Percentiles rank a stretch among this genome's conserved stretches.
These are phyloP conservation scores for Drosophila orena DNA, from an alignment of 1,140 invertebrate genomes.

Conservation along the genomic window DNA sequence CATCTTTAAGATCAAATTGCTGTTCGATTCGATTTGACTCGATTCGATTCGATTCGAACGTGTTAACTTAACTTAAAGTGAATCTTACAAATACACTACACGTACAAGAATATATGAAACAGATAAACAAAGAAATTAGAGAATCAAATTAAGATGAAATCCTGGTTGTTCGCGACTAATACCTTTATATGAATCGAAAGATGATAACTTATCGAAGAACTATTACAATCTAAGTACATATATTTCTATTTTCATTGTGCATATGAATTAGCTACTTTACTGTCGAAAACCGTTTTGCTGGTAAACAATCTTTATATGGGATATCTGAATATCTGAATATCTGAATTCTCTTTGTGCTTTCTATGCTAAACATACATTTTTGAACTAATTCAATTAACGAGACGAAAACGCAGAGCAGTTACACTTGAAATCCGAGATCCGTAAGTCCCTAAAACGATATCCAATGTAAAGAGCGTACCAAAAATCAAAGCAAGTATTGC, in stretches of 20 bases:
- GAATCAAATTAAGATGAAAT: conserved; percentile 58
- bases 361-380: conserved; percentile 43
- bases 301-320: conserved; percentile 48
- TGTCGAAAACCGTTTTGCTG: conserved; percentile 38
- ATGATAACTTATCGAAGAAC: conserved; percentile 39
- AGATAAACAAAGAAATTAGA: conserved; percentile 7
- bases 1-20: conserved; percentile 24
- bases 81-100: background rate
- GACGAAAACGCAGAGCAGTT: conserved; percentile 12
- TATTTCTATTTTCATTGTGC: conserved; percentile 61
- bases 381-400: conserved; percentile 46
- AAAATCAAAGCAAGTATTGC: conserved; percentile 33
- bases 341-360: conserved; percentile 50
- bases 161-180: conserved; percentile 65
- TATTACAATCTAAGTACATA: conserved; percentile 51
- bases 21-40: conserved; percentile 24
- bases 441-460: conserved; percentile 3
- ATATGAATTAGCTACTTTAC: conserved; percentile 53
- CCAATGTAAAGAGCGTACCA: background rate
- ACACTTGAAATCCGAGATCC: conserved; percentile 13
- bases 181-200: conserved; percentile 49
- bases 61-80: background rate
- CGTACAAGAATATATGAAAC: background rate
- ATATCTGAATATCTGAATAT: conserved; percentile 9
- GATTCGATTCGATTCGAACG: conserved; percentile 21